Conservation (phyloP, 2,113 vertebrate genomes). For the Telmatochromis sp. region DNA sequence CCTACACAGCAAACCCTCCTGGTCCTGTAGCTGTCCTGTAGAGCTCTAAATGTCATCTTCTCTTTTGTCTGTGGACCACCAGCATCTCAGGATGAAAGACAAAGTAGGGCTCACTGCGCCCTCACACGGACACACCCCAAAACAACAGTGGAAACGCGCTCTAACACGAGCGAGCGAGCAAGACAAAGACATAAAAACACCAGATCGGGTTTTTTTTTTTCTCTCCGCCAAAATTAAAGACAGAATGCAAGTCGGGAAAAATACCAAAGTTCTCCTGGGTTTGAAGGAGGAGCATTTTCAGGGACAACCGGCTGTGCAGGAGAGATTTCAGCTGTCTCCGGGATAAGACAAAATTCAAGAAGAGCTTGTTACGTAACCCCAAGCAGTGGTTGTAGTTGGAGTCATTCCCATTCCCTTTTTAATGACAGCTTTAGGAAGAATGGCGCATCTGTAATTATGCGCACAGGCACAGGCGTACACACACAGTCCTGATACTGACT, state of each 20-base stretch:
- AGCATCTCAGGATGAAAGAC: constrained; percentile 8
- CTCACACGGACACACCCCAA: constrained; percentile 22
- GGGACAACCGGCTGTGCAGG: neutral
- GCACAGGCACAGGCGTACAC: constrained; percentile 23
- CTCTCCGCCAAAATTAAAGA: neutral
- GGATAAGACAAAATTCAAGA: constrained; percentile 35
- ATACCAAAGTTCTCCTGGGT: neutral
- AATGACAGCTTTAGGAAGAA: constrained; percentile 58
- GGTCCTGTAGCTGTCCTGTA: neutral
- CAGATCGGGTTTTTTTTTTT: fast-evolving
- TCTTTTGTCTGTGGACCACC: constrained; percentile 57
- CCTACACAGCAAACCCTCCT: neutral
- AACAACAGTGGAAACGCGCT: neutral
- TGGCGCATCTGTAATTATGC: constrained; percentile 66
- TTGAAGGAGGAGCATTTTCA: neutral
- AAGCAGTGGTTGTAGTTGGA: constrained; percentile 64
- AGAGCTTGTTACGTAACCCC: constrained; percentile 57
- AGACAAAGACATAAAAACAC: constrained; percentile 7
- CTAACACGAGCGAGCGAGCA: neutral
- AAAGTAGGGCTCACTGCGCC: constrained; percentile 34
- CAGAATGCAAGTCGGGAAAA: neutral
- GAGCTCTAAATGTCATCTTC: constrained; percentile 19
- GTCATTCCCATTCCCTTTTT: constrained; percentile 66
- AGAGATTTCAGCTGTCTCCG: constrained; percentile 29
- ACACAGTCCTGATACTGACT: constrained; percentile 35